These are phyloP conservation scores for Sus scrofa DNA, from an alignment of 2,113 vertebrate genomes.

Conservation along the genomic window DNA sequence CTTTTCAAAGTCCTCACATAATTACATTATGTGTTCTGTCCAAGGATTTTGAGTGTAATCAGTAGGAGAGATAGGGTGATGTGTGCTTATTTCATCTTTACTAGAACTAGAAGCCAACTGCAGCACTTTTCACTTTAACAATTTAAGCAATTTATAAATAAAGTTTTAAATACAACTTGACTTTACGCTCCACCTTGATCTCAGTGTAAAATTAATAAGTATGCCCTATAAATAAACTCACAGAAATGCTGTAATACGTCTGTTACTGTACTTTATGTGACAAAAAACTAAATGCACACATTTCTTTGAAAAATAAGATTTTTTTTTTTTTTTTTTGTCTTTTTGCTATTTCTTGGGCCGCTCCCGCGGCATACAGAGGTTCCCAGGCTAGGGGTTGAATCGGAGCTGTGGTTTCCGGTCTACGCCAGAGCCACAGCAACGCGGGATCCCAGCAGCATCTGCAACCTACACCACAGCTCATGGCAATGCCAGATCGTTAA, in stretches of 20 bases:
- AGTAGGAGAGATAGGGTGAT: background rate
- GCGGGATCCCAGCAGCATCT: too few species aligned
- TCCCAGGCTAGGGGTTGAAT: too few species aligned
- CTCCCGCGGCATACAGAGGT: too few species aligned
- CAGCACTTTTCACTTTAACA: background rate
- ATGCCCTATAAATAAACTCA: background rate
- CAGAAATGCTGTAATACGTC: background rate
- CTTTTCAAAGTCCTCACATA: background rate
- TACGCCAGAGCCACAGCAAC: too few species aligned
- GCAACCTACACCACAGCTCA: too few species aligned
- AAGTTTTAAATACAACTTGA: background rate
- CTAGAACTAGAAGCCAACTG: background rate
- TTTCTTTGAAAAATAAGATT: slow-evolving; percentile 2
- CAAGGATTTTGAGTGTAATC: background rate
- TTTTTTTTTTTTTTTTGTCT: too few species aligned
- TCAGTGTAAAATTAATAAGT: background rate
- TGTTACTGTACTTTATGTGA: background rate
- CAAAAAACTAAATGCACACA: background rate
- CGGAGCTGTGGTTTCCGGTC: too few species aligned
- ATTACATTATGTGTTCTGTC: background rate
- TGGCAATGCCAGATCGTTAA: too few species aligned
- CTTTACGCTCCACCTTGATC: background rate
- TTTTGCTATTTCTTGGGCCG: too few species aligned
- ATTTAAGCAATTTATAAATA: background rate
- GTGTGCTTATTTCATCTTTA: background rate